Percentiles rank a stretch among this genome's conserved stretches.
Conservation (phyloP, 2,113 vertebrate species). For the Myiagra hebetior region DNA sequence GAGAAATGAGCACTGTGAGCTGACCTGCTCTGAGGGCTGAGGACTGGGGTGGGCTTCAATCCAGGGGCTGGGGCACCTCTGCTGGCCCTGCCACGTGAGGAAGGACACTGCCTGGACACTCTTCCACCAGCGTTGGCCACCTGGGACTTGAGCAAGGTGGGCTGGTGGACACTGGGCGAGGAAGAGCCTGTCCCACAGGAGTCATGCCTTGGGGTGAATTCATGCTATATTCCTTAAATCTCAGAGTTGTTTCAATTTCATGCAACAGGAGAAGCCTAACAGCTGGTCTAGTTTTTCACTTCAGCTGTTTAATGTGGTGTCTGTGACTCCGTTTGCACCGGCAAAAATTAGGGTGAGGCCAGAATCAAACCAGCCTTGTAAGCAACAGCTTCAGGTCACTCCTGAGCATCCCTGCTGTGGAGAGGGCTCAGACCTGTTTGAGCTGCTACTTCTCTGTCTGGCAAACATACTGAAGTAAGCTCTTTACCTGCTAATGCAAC, state of each 20-base stretch:
- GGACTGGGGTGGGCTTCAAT: fast-evolving
- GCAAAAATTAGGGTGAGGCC: not conserved
- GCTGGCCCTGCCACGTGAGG: fast-evolving
- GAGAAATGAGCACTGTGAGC: not conserved
- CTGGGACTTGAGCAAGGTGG: fast-evolving
- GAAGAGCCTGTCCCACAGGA: not conserved
- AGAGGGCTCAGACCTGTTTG: not conserved
- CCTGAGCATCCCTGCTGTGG: not conserved
- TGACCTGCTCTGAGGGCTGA: fast-evolving
- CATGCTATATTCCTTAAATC: not conserved
- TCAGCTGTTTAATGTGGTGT: not conserved
- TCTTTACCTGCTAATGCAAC: not conserved
- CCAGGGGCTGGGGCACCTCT: not conserved
- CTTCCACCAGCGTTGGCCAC: fast-evolving
- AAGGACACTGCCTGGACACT: not conserved
- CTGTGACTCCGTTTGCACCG: not conserved
- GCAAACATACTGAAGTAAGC: not conserved
- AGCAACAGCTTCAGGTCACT: not conserved
- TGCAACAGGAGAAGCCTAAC: not conserved
- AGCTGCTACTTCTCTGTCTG: not conserved
- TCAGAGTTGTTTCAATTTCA: not conserved
- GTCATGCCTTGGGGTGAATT: not conserved
- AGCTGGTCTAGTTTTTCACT: not conserved
- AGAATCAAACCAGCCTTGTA: not conserved
- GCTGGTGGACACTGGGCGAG: fast-evolving